phyloP scores from a whole-genome alignment of 1,140 invertebrate genomes.

The Sycophila sp. region DNA sequence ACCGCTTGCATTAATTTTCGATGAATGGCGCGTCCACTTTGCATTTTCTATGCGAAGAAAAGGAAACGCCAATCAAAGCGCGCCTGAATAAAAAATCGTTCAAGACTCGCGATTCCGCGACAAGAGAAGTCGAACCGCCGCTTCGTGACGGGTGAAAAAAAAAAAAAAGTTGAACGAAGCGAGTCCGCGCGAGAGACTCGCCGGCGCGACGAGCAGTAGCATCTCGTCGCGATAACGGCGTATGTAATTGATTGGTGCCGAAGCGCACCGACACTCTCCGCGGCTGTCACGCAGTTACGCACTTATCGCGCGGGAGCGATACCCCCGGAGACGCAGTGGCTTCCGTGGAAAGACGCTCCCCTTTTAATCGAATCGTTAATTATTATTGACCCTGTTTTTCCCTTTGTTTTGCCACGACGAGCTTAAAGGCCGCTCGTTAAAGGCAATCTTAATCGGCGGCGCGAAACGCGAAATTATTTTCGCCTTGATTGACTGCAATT shows the following conservation, averaged over 20 bases:
- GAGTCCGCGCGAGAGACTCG: not conserved
- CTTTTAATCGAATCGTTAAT: slow-evolving; percentile 24
- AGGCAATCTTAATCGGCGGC: slow-evolving; percentile 2
- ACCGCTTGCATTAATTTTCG: no score
- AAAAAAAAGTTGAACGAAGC: slow-evolving; percentile 8
- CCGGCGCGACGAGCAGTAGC: not conserved
- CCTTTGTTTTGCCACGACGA: not conserved
- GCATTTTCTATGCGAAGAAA: no score
- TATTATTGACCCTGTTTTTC: slow-evolving; percentile 32
- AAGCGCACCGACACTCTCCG: not conserved
- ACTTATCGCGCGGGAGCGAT: not conserved
- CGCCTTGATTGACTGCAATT: slow-evolving; percentile 8
- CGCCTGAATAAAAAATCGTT: not conserved
- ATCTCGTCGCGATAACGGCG: slow-evolving; percentile 10
- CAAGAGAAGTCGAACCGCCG: slow-evolving; percentile 13
- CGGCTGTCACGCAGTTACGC: not conserved
- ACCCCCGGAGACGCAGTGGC: not conserved
- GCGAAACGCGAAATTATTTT: slow-evolving; percentile 23
- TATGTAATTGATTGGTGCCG: slow-evolving; percentile 26
- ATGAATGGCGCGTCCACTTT: no score
- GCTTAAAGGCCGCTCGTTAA: not conserved
- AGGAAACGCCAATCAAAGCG: no score
- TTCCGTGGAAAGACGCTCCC: not conserved
- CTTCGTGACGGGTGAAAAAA: no score
- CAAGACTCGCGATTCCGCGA: no score